Evolutionary conservation across 2,113 vertebrate species (phyloP).

Genomic region (Telmatochromis sp.): DNA sequence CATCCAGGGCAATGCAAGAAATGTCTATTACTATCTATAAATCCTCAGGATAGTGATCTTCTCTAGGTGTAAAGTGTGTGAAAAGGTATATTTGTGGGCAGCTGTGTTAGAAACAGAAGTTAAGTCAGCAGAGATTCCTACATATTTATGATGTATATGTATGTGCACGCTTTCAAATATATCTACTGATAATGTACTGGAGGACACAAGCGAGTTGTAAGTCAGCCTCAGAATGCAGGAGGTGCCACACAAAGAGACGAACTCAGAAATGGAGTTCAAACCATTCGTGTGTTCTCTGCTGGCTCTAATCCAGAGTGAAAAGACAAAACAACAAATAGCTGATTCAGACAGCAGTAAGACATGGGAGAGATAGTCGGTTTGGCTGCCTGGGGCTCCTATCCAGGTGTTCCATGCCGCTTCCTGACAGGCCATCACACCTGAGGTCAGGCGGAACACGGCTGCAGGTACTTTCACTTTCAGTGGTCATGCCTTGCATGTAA

Average conservation of each 20-base stretch:
- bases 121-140: not conserved
- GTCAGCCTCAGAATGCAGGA: not conserved
- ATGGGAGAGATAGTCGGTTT: not conserved
- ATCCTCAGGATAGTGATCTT: constrained; percentile 54
- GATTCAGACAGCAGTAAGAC: constrained; percentile 29
- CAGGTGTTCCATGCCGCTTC: constrained; percentile 43
- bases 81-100: constrained; percentile 37
- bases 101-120: not conserved
- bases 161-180: not conserved
- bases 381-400: constrained; percentile 9
- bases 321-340: constrained; percentile 47
- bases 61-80: constrained; percentile 25
- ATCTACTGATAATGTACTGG: not conserved
- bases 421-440: constrained; percentile 40
- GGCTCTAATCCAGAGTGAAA: constrained; percentile 20
- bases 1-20: constrained; percentile 52
- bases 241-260: not conserved
- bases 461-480: constrained; percentile 63
- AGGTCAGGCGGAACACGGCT: constrained; percentile 36
- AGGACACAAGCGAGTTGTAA: not conserved
- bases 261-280: constrained; percentile 17
- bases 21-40: constrained; percentile 68
- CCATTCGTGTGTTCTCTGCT: not conserved
- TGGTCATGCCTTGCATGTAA: constrained; percentile 51
- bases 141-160: not conserved